Conservation (phyloP, 2,113 vertebrate genomes). For the Coturnix japonica region DNA sequence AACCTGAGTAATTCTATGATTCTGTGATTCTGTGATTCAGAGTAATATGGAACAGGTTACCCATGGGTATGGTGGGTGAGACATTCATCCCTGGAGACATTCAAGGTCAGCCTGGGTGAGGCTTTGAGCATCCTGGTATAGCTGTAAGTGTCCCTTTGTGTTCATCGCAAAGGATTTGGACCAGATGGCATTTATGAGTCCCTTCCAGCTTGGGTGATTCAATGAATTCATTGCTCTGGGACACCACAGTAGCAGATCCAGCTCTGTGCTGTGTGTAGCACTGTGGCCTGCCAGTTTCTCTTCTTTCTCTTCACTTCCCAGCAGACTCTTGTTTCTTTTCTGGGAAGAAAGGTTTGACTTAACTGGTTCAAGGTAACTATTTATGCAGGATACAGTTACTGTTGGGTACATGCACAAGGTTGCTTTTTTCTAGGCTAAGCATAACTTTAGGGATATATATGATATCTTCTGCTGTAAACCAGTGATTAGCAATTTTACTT, state of each 20-base stretch:
- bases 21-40: background rate
- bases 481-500: background rate
- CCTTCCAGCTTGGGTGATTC: too few relatives aligned
- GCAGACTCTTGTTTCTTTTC: background rate
- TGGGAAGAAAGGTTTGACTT: background rate
- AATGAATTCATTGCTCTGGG: background rate
- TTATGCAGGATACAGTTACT: background rate
- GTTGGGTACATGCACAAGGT: background rate
- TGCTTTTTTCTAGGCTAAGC: rapidly evolving
- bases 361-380: background rate
- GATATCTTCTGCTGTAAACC: background rate
- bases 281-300: background rate
- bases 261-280: background rate
- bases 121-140: too few relatives aligned
- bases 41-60: background rate
- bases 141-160: too few relatives aligned
- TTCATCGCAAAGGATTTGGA: too few relatives aligned
- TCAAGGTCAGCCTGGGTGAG: too few relatives aligned
- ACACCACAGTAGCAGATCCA: rapidly evolving
- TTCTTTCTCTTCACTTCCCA: background rate
- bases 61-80: too few relatives aligned
- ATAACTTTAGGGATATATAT: background rate
- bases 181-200: too few relatives aligned
- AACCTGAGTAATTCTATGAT: too few relatives aligned
- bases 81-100: too few relatives aligned